Evolutionary conservation across 1,140 invertebrate genomes (phyloP).

Genomic region (Spodoptera frugiperda): DNA sequence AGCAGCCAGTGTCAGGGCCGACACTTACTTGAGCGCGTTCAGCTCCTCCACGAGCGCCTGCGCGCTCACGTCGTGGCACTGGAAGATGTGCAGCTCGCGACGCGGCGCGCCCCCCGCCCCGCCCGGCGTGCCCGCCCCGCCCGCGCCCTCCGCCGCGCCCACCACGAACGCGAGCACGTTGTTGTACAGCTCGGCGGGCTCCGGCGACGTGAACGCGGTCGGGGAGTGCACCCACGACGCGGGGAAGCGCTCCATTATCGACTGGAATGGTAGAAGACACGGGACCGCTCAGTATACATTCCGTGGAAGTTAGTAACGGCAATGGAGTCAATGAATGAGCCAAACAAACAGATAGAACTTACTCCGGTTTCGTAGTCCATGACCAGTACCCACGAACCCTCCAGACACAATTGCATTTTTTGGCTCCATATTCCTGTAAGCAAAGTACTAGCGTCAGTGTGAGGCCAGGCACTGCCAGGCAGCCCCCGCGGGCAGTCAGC

Average conservation of each 20-base stretch:
- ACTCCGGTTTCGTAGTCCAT: constrained; percentile 99
- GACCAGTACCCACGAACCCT: constrained; percentile 95
- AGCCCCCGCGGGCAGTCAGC: too few species aligned
- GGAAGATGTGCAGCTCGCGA: constrained; percentile 99
- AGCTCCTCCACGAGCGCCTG: constrained; percentile 87
- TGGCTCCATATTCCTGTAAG: constrained; percentile 97
- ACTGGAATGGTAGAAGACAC: constrained; percentile 87
- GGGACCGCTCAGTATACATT: neutral
- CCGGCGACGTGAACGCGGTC: constrained; percentile 98
- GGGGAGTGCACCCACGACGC: constrained; percentile 96
- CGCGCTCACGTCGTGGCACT: constrained; percentile 89
- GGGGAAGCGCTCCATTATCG: constrained; percentile 98
- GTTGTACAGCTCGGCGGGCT: constrained; percentile 98
- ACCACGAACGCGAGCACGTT: constrained; percentile 99
- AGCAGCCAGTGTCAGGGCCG: neutral
- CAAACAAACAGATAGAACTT: constrained; percentile 66
- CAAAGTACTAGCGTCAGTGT: neutral
- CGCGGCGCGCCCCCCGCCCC: constrained; percentile 83
- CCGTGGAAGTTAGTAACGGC: too few species aligned
- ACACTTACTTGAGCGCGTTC: constrained; percentile 80
- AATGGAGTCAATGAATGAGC: too few species aligned
- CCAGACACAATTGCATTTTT: constrained; percentile 97
- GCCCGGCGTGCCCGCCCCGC: constrained; percentile 64
- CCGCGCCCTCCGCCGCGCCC: constrained; percentile 83
- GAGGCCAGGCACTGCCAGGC: too few species aligned